Percentiles rank a stretch among this genome's conserved stretches.
Conservation (phyloP, 2,888 invertebrate species). For the Acanthosoma haemorrhoidale region DNA sequence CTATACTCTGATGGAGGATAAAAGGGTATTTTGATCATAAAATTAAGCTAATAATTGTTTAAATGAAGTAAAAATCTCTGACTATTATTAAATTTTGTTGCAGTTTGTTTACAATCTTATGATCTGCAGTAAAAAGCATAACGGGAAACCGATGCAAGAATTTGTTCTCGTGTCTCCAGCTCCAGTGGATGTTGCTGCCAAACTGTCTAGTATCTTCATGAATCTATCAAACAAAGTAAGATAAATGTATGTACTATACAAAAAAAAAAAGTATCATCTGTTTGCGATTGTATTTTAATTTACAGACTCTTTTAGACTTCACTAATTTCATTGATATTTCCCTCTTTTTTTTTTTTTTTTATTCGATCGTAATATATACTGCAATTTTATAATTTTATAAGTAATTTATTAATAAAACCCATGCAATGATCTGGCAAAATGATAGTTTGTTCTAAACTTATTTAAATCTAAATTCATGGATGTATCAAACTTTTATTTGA, state of each 20-base stretch:
- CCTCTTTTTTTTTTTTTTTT: too few species aligned
- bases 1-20: slow-evolving; percentile 93
- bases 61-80: too few species aligned
- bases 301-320: background rate
- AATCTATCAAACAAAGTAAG: slow-evolving; percentile 75
- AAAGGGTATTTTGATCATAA: slow-evolving; percentile 64
- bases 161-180: slow-evolving; percentile 98
- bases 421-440: too few species aligned
- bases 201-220: slow-evolving; percentile 87
- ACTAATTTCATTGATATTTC: background rate
- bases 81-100: slow-evolving; percentile 40
- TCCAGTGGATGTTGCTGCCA: slow-evolving; percentile 97
- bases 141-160: slow-evolving; percentile 94
- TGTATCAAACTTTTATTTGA: too few species aligned
- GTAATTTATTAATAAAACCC: too few species aligned
- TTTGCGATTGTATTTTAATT: too few species aligned
- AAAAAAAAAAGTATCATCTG: too few species aligned
- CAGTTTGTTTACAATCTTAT: slow-evolving; percentile 95
- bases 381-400: too few species aligned
- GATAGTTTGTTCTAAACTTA: too few species aligned
- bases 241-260: background rate
- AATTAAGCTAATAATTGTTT: too few species aligned
- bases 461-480: too few species aligned
- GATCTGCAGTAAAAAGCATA: slow-evolving; percentile 93
- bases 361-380: too few species aligned